Conservation (phyloP, 2,888 invertebrate genomes). For the Teleiodes luculella region DNA sequence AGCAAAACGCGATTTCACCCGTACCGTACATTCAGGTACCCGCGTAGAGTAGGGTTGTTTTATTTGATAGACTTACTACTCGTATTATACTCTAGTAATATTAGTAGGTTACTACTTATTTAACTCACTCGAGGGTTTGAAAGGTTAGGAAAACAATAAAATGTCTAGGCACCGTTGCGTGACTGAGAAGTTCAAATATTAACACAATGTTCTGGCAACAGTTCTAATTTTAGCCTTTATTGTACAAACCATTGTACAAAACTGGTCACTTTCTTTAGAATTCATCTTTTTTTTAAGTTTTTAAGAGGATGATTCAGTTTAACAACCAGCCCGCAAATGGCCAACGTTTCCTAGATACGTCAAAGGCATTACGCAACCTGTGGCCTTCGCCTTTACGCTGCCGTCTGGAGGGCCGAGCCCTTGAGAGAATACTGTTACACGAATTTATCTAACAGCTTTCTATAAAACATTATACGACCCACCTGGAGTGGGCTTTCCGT, state of each 20-base stretch:
- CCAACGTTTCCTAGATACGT: slow-evolving; percentile 13
- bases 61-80: neutral
- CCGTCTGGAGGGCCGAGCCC: slow-evolving; percentile 14
- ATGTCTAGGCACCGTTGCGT: too few relatives aligned
- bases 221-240: too few relatives aligned
- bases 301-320: neutral
- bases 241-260: too few relatives aligned
- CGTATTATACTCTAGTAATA: too few relatives aligned
- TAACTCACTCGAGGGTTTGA: neutral
- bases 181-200: neutral
- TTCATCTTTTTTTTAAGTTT: neutral
- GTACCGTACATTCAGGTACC: slow-evolving; percentile 22
- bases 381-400: slow-evolving; percentile 41
- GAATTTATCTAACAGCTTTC: slow-evolving; percentile 26
- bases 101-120: slow-evolving; percentile 24
- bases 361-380: slow-evolving; percentile 38
- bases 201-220: too few relatives aligned
- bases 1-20: slow-evolving; percentile 35
- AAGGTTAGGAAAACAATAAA: neutral
- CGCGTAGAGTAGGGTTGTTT: slow-evolving; percentile 23
- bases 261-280: too few relatives aligned
- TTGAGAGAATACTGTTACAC: slow-evolving; percentile 22
- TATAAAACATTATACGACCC: neutral
- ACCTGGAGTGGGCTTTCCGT: too few relatives aligned
- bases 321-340: neutral